A percentile compares a stretch with the other conserved stretches of the same genome.
phyloP scores from a whole-genome alignment of 2,113 vertebrate species.

The Ibidorhyncha struthersii region DNA sequence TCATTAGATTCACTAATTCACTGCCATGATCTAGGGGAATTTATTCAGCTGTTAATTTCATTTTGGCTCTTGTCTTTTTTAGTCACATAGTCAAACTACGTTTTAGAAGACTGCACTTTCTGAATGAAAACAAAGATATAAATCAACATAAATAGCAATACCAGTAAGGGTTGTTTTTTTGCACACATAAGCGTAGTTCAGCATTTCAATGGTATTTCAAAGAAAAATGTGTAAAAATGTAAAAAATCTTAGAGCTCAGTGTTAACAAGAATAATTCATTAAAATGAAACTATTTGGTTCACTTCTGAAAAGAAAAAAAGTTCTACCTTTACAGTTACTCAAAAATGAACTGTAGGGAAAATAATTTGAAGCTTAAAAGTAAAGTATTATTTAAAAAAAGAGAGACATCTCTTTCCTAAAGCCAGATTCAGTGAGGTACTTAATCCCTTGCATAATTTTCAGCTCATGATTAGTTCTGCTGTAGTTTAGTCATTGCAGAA shows the following conservation, averaged over 20 bases:
- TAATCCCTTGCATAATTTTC: not conserved
- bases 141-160: not conserved
- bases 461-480: not conserved
- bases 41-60: constrained; percentile 19
- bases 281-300: not conserved
- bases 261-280: not conserved
- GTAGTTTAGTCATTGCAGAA: not conserved
- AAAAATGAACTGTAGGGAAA: not conserved
- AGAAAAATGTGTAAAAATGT: not conserved
- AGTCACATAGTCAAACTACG: not conserved
- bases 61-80: not conserved
- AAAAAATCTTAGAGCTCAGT: not conserved
- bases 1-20: constrained; percentile 41
- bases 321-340: not conserved
- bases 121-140: not conserved
- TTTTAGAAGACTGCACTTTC: not conserved
- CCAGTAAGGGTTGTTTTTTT: not conserved
- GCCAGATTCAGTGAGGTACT: not conserved
- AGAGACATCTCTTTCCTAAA: not conserved
- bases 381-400: not conserved
- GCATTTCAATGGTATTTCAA: not conserved
- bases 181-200: not conserved
- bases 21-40: not conserved
- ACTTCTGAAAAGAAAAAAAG: not conserved
- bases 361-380: not conserved